Conservation (phyloP, 92 coral and sea anemone genomes). For the Ricordea florida region DNA sequence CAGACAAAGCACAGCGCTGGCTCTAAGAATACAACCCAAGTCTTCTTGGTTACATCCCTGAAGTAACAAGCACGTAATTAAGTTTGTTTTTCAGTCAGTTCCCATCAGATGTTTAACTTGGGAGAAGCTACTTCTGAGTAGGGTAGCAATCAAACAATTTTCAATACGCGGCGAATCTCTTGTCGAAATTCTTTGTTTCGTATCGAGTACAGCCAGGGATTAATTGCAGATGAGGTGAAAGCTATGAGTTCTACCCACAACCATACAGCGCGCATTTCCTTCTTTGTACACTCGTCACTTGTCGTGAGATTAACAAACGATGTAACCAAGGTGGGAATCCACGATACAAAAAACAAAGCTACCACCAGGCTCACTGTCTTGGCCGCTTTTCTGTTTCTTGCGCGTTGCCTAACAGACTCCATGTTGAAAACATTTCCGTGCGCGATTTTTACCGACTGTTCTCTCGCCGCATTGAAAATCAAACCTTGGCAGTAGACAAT, state of each 20-base stretch:
- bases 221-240: constrained; percentile 21
- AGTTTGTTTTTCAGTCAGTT: no score
- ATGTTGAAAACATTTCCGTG: neutral
- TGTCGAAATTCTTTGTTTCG: constrained; percentile 2
- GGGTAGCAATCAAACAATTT: neutral
- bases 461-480: neutral
- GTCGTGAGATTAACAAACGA: constrained; percentile 2
- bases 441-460: constrained; percentile 3
- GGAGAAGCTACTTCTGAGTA: neutral
- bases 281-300: neutral
- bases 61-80: no score
- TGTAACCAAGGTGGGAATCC: constrained; percentile 24
- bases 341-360: constrained; percentile 14
- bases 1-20: no score
- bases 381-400: constrained; percentile 10
- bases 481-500: constrained; percentile 11
- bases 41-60: no score
- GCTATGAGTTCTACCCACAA: constrained; percentile 43
- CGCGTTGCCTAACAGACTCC: neutral
- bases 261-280: constrained; percentile 16
- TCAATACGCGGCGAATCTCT: constrained; percentile 9
- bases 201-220: constrained; percentile 38
- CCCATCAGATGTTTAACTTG: neutral
- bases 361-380: constrained; percentile 16
- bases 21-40: no score